Base-by-base conservation (phyloP, 1,140 invertebrate species). In the Drosophila orosa region DNA sequence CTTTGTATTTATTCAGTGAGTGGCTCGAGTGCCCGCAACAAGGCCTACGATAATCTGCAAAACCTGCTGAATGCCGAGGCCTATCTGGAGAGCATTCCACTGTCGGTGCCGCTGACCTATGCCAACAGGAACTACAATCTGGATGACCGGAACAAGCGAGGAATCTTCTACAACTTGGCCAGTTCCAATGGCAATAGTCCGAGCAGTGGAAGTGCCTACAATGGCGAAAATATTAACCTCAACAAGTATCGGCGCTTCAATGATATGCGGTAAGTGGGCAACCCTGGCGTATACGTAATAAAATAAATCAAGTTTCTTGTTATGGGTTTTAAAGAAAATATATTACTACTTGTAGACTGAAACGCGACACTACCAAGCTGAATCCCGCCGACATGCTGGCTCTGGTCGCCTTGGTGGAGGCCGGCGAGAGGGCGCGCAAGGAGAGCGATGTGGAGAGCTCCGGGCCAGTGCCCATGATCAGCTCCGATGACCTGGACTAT, bases 321-420 rank as follows among this genome's bases (percentile, higher is more conserved):
- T n/a, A n/a, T n/a, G n/a, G n/a, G n/a, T n/a, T n/a, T n/a, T n/a
- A n/a, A n/a, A n/a, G n/a, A n/a, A n/a, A n/a, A n/a, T n/a, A n/a
- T n/a, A n/a, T 3, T 48, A n/a, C 2, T n/a, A 35, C 42, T 57
- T n/a, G n/a, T 9, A 86, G 83, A 17, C 60, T 86, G 0, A 92
- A 92, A 40, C 86, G 91, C 1, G 91, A 92, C 39, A 80, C 78
- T 35, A 89, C 91, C 54, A 91, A 92, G 40, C 52, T 92, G 25
- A 92, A 87, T 19, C 91, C 91, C 13, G 91, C 91, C 15, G 91
- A 92, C 62, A 92, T 92, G 91, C 40, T 92, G 45, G 91, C 91
- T 3, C 62, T 92, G 25, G 91, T 92, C 15, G 91, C 91, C 3
- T 42, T 92, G 13, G 91, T 92, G n/a, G 91, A 92, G 29, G 91